Base-by-base conservation (phyloP, 2,888 invertebrate genomes). In the Phoronis australis region DNA sequence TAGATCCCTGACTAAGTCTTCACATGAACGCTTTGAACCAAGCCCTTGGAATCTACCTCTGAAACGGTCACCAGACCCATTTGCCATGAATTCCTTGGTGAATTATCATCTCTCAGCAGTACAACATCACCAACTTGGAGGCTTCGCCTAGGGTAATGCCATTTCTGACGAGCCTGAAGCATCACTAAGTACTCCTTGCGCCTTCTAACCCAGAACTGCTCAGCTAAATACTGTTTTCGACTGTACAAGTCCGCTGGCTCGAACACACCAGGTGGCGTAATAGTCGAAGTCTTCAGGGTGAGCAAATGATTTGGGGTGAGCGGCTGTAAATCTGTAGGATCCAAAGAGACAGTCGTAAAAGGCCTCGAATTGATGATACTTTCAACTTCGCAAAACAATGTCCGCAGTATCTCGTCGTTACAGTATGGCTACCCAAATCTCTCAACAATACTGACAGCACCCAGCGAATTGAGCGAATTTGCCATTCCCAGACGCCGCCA, bases 171-270 rank as follows among this genome's bases (percentile, higher is more conserved):
- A 3, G 40, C 4, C 37, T 56, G 51, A 4, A 58, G 38, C 23
- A 31, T 52, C 22, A 47, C 47, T 1, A 60, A 22, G 49, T 47
- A 59, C 37, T 63, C 60, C 23, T 18, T 37, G 23, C 47, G 38
- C 59, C 60, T 60, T 9, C 60, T 45, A 37, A 18, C 4, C 60
- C 59, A 63, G 44, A 63, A 60, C 23, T 52, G 48, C 24, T 61
- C 51, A 15, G 49, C 50, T 2, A 61, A 22, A 46, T 55, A 49
- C 24, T 62, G 58, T 1, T 51, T 48, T 3, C 57, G 46, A 15
- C 55, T 5, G 31, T 54, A 61, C 6, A 60, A 2, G 37, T 57
- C 60, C 1, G 25, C 37, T 43, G 23, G 43, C 15, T 27, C 40
- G 38, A 61, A 61, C 12, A 53, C 35, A n/a, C 60, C 59, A 22